Evolutionary conservation across 1,140 invertebrate species (phyloP).

Genomic region (Anagrus nilaparvatae): DNA sequence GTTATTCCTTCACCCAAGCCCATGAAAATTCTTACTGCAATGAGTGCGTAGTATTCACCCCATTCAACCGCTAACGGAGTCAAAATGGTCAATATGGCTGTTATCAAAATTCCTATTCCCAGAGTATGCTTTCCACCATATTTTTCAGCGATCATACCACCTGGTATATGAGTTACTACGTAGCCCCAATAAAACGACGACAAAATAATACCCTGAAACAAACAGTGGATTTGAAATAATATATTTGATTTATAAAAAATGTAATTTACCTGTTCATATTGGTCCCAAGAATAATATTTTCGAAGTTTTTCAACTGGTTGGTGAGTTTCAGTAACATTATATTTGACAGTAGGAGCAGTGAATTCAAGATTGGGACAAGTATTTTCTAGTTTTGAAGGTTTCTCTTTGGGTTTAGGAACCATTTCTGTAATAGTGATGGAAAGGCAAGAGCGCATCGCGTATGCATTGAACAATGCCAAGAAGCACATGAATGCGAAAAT

Average conservation of each 20-base stretch:
- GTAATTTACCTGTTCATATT: constrained; percentile 8
- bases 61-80: constrained; percentile 8
- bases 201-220: constrained; percentile 9
- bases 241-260: no score
- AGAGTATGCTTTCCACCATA: constrained; percentile 14
- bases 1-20: constrained; percentile 13
- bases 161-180: constrained; percentile 10
- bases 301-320: no score
- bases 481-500: constrained; percentile 77
- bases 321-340: not conserved
- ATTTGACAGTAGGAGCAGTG: not conserved
- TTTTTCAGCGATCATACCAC: constrained; percentile 10
- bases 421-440: constrained; percentile 87
- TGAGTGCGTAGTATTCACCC: constrained; percentile 6
- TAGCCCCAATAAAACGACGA: constrained; percentile 13
- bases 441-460: constrained; percentile 78
- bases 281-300: constrained; percentile 5
- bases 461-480: constrained; percentile 74
- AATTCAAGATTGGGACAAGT: no score
- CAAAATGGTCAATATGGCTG: constrained; percentile 10
- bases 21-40: constrained; percentile 9
- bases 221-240: no score
- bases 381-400: no score
- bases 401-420: constrained; percentile 39
- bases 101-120: constrained; percentile 10